phyloP scores from a whole-genome alignment of 2,888 invertebrate species.

The Cantharis lateralis region DNA sequence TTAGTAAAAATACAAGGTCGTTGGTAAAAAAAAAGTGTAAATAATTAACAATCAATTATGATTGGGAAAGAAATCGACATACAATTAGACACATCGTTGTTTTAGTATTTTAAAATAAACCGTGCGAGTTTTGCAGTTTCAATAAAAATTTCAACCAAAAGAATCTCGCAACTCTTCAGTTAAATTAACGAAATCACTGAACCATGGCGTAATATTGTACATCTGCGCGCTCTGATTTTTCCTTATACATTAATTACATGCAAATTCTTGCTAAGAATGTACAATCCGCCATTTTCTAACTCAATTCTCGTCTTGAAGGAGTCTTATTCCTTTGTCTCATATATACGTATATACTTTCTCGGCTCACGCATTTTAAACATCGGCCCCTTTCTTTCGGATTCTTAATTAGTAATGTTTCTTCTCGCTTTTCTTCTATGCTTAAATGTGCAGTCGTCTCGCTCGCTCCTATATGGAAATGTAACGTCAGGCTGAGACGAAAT shows the following conservation, averaged over 20 bases:
- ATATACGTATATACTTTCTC: slow-evolving; percentile 53
- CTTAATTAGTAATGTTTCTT: slow-evolving; percentile 70
- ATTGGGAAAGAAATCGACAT: background rate
- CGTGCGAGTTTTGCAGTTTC: slow-evolving; percentile 11
- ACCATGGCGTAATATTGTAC: slow-evolving; percentile 49
- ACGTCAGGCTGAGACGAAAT: slow-evolving; percentile 55
- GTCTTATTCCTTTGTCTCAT: slow-evolving; percentile 57
- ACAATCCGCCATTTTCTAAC: slow-evolving; percentile 57
- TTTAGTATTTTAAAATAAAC: background rate
- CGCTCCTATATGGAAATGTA: slow-evolving; percentile 58
- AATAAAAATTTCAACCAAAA: slow-evolving; percentile 19
- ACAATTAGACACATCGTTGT: background rate
- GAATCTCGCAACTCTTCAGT: slow-evolving; percentile 28
- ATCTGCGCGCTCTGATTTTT: slow-evolving; percentile 55
- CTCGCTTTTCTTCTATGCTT: slow-evolving; percentile 56
- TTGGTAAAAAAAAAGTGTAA: background rate
- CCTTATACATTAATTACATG: slow-evolving; percentile 56
- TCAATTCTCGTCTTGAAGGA: slow-evolving; percentile 53
- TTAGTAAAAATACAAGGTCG: background rate
- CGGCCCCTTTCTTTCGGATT: slow-evolving; percentile 69
- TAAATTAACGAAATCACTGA: slow-evolving; percentile 47
- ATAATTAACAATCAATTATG: slow-evolving; percentile 1
- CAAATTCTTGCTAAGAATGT: slow-evolving; percentile 57
- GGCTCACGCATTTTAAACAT: slow-evolving; percentile 60
- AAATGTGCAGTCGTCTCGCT: slow-evolving; percentile 60